Conservation (phyloP, 2,113 vertebrate species). For the Sisor rabdophorus region DNA sequence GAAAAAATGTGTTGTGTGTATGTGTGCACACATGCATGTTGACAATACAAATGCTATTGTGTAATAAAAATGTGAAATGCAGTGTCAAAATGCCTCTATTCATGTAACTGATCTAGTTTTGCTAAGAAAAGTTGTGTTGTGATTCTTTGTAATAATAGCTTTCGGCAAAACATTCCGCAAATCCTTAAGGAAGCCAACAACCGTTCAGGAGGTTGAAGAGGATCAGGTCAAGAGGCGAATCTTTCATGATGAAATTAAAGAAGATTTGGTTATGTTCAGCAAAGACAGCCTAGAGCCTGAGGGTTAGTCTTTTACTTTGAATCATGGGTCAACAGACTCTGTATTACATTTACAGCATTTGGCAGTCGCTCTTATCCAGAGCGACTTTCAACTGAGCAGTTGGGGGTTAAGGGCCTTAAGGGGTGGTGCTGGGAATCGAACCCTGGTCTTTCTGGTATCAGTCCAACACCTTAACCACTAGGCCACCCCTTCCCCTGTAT, state of each 20-base stretch:
- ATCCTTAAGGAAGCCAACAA: slow-evolving; percentile 64
- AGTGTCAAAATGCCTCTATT: not conserved
- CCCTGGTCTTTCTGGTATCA: too few relatives aligned
- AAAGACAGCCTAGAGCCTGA: slow-evolving; percentile 75
- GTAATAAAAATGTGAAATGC: not conserved
- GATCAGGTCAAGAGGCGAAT: slow-evolving; percentile 53
- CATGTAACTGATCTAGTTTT: not conserved
- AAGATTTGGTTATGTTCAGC: slow-evolving; percentile 58
- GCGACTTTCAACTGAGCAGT: too few relatives aligned
- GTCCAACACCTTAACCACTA: too few relatives aligned
- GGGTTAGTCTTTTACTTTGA: slow-evolving; percentile 63
- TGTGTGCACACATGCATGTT: not conserved
- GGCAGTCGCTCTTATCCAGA: too few relatives aligned
- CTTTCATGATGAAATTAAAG: slow-evolving; percentile 52
- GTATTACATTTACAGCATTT: too few relatives aligned
- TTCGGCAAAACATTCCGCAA: slow-evolving; percentile 73
- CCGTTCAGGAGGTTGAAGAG: slow-evolving; percentile 63
- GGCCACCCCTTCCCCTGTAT: too few relatives aligned
- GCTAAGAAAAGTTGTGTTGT: not conserved
- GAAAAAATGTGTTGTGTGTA: too few relatives aligned
- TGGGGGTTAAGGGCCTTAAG: too few relatives aligned
- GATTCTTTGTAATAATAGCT: slow-evolving; percentile 2
- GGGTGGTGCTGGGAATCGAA: too few relatives aligned
- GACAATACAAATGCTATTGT: not conserved
- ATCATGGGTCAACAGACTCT: too few relatives aligned